These are phyloP conservation scores for Balaeniceps rex DNA, from an alignment of 2,113 vertebrate species.

Conservation along the genomic window DNA sequence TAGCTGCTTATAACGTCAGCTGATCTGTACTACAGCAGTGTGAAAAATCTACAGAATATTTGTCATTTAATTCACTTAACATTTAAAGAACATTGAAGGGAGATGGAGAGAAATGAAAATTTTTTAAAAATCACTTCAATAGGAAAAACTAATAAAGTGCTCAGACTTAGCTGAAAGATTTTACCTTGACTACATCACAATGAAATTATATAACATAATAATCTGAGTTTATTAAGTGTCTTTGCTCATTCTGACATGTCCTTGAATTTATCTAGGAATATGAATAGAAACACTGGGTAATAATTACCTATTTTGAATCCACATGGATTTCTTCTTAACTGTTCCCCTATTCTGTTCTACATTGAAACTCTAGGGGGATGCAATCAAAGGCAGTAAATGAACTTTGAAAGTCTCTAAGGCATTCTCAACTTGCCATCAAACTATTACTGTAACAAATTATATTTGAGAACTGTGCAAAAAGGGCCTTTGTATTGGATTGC, in stretches of 20 bases:
- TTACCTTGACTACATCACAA: background rate
- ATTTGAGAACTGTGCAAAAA: background rate
- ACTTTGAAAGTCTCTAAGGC: background rate
- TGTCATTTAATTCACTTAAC: background rate
- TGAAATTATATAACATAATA: background rate
- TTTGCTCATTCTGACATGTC: background rate
- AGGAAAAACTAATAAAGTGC: background rate
- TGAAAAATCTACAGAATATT: background rate
- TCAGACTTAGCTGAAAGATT: background rate
- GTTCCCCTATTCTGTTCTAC: background rate
- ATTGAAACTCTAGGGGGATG: background rate
- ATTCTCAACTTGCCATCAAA: background rate
- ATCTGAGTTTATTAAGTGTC: background rate
- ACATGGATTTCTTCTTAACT: background rate
- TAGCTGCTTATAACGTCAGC: background rate
- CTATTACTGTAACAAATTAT: background rate
- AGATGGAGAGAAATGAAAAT: background rate
- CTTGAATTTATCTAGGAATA: conserved; percentile 2
- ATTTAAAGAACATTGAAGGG: background rate
- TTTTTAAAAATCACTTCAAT: background rate
- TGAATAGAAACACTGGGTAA: background rate
- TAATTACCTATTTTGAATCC: background rate
- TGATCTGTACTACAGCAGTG: background rate
- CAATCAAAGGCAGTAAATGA: conserved; percentile 18
- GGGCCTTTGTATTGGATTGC: background rate